These are phyloP conservation scores for Albula glossodonta DNA, from an alignment of 2,113 vertebrate species.

Conservation along the genomic window DNA sequence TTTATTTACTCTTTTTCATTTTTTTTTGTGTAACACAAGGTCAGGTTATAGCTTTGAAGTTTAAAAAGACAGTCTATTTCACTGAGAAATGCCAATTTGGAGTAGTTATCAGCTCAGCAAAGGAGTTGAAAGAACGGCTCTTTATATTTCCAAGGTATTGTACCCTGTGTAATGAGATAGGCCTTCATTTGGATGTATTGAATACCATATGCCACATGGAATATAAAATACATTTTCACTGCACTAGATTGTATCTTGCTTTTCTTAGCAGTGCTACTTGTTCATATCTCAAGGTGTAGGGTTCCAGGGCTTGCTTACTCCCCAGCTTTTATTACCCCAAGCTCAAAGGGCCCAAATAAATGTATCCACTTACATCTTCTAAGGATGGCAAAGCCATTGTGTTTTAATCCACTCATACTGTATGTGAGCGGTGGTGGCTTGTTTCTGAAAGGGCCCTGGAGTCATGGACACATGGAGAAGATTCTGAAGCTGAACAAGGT, in stretches of 20 bases:
- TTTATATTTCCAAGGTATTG: neutral
- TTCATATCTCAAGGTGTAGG: conserved; percentile 7
- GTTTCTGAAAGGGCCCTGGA: neutral
- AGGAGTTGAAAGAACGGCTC: neutral
- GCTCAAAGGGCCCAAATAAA: neutral
- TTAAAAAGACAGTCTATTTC: neutral
- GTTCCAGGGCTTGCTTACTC: neutral
- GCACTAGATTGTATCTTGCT: conserved; percentile 17
- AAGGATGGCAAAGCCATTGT: neutral
- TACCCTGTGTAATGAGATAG: neutral
- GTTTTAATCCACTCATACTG: neutral
- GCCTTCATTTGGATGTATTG: conserved; percentile 10
- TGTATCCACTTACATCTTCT: neutral
- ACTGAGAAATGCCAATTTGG: neutral
- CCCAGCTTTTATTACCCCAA: neutral
- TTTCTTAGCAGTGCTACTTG: neutral
- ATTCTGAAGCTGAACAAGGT: neutral
- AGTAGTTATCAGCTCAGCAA: neutral
- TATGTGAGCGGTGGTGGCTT: neutral
- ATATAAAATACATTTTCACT: conserved; percentile 24
- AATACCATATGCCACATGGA: neutral
- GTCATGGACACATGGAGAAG: neutral
- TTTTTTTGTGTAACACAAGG: neutral
- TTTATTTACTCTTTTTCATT: neutral
- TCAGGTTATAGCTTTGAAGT: neutral